A percentile compares a stretch with the other conserved stretches of the same genome.
Conservation (phyloP, 2,888 invertebrate genomes). For the Orthosia gothica region DNA sequence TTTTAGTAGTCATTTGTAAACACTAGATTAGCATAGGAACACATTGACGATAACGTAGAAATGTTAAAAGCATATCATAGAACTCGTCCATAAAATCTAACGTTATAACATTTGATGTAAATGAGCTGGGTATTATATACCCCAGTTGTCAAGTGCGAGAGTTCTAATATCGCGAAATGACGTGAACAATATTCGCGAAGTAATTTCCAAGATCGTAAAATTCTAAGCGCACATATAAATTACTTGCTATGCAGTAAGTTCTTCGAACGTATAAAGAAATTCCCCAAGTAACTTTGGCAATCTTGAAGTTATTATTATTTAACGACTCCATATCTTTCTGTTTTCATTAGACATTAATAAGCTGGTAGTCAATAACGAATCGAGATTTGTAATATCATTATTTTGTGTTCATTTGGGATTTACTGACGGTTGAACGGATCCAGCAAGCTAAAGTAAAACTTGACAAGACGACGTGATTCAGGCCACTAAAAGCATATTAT, state of each 20-base stretch:
- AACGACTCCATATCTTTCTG: slow-evolving; percentile 49
- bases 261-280: slow-evolving; percentile 65
- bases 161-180: slow-evolving; percentile 63
- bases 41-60: slow-evolving; percentile 40
- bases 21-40: slow-evolving; percentile 35
- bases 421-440: too few species aligned
- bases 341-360: slow-evolving; percentile 59
- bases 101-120: slow-evolving; percentile 56
- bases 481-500: too few species aligned
- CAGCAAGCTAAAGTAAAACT: background rate
- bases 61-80: slow-evolving; percentile 36
- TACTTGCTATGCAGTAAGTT: slow-evolving; percentile 64
- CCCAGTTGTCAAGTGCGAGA: slow-evolving; percentile 56
- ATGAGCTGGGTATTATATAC: slow-evolving; percentile 15
- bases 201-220: slow-evolving; percentile 68
- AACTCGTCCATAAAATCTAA: slow-evolving; percentile 62
- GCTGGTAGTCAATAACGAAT: slow-evolving; percentile 20
- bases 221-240: slow-evolving; percentile 60
- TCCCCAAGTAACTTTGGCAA: slow-evolving; percentile 67
- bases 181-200: slow-evolving; percentile 69
- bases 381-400: slow-evolving; percentile 38
- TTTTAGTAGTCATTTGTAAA: slow-evolving; percentile 52
- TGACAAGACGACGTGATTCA: too few species aligned
- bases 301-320: slow-evolving; percentile 67
- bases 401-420: slow-evolving; percentile 7